These are phyloP conservation scores for Microcebus griseorufus DNA, from an alignment of 2,113 vertebrate genomes.

Conservation along the genomic window DNA sequence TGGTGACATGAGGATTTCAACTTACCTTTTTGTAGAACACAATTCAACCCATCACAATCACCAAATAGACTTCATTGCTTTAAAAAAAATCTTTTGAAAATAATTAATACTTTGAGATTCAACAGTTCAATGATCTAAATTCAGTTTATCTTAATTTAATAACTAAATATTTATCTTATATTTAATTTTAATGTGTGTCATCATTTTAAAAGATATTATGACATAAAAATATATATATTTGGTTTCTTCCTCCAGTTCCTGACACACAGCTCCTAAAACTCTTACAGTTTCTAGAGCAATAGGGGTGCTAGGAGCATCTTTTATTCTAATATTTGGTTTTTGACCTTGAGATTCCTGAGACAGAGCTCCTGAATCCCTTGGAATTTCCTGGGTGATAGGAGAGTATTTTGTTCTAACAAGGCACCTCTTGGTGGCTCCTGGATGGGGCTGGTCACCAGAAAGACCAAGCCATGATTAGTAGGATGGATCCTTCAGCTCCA, in stretches of 20 bases:
- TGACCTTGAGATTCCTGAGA: neutral
- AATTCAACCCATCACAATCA: neutral
- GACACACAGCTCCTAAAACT: neutral
- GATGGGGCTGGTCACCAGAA: neutral
- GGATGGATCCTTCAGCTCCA: neutral
- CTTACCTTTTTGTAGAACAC: neutral
- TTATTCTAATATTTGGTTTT: neutral
- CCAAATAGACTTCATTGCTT: neutral
- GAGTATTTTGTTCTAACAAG: neutral
- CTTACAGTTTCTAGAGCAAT: too few relatives aligned
- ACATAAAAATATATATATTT: neutral
- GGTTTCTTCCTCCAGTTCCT: neutral
- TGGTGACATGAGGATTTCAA: neutral
- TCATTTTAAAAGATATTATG: neutral
- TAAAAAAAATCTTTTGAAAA: constrained; percentile 4
- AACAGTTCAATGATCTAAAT: neutral
- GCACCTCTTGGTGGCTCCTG: neutral
- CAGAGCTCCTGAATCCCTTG: neutral
- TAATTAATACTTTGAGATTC: neutral
- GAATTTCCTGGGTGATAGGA: neutral
- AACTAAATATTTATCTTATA: neutral
- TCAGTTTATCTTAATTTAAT: neutral
- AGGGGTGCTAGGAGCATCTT: neutral
- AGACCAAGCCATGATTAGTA: neutral
- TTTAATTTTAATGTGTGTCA: neutral